Evolutionary conservation across 2,113 vertebrate species (phyloP), one percentile per base, ranked within the genome.

Genomic region (Neotragus pygmaeus): DNA sequence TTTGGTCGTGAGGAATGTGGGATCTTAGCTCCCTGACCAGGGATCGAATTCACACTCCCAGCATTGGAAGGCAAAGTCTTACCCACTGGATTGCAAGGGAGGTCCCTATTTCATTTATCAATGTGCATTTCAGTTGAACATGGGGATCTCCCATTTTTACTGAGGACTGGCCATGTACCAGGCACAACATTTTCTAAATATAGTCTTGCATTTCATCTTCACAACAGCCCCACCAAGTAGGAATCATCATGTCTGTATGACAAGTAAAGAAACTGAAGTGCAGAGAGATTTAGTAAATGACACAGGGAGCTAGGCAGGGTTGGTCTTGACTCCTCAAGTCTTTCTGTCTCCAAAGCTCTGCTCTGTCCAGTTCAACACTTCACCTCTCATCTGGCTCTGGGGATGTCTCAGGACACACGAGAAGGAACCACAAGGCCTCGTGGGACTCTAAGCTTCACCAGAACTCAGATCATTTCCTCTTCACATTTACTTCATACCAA

Each of bases 31-130:
- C 39, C 39, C 39, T 2, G 6, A 75, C 6, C 70, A 43, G 19
- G 19, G 66, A 70, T 70, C 1, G 0, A 39, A 70, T 66, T 66
- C 66, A 70, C 10, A 70, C 19, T 36, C n/a, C n/a, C 1, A 0
- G 23, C 21, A 75, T 4, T 27, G 70, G 70, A 75, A 75, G 12
- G 2, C 70, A 7, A 43, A 43, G 70, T 75, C 12, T 43, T 27
- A 75, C 27, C 39, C 36, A 27, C 23, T 75, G 39, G 70, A 75
- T 43, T 14, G 39, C 39, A 39, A 75, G 39, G 70, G 39, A 75
- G 39, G 70, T 27, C 11, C 6, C 39, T 36, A 90, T 88, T 77
- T 92, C 17, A 43, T 53, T 33, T 80, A 64, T 80, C 64, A 87
- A 11, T 58, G 4, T 94, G 43, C 53, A 87, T 30, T 89, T 58